Base-by-base conservation (phyloP, 2,113 vertebrate genomes). In the Hippocampus guttulatus region DNA sequence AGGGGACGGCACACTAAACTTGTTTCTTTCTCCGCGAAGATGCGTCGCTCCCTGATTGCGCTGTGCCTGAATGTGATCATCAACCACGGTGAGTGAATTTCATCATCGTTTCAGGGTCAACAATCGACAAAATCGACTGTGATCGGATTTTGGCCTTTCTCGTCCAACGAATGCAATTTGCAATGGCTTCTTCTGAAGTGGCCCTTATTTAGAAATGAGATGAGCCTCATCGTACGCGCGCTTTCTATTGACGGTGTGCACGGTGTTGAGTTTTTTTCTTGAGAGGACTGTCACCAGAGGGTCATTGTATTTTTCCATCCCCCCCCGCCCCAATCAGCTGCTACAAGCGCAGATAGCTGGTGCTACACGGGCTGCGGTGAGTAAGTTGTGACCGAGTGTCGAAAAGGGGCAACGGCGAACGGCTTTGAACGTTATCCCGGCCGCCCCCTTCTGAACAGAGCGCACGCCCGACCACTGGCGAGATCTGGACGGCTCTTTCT, bases 321-420 rank as follows among this genome's bases (percentile, higher is more conserved):
- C 3, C 16, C 47, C 16, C 14, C 45, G 0, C 15, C 45, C 45
- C 14, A 64, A 65, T 12, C 75, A 87, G 87, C 27, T 5, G 5
- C 69, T 57, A 76, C 7, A 9, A 61, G 20, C 54, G 70, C 85
- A 18, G 43, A 45, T 45, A 45, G 10, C 0, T 91, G 90, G 90
- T 91, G 90, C 73, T 88, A 90, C 30, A 62, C 2, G 5, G 75
- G 70, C 57, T 91, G 88, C 10, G 54, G 85, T 91, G 67, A 83
- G 85, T 80, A 55, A 57, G 7, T 66, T 58, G 58, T 2, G 14
- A 51, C 40, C 0, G 41, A 52, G 27, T 1, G 1, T 8, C 18
- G 1, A 3, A 33, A 4, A 2, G 43, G 8, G 3, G 0, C 6
- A 25, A 9, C 14, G 5, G 2, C 43, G 3, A 25, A 9, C 14